Evolutionary conservation across 2,888 invertebrate genomes (phyloP).

Genomic region (Orthosia gothica): DNA sequence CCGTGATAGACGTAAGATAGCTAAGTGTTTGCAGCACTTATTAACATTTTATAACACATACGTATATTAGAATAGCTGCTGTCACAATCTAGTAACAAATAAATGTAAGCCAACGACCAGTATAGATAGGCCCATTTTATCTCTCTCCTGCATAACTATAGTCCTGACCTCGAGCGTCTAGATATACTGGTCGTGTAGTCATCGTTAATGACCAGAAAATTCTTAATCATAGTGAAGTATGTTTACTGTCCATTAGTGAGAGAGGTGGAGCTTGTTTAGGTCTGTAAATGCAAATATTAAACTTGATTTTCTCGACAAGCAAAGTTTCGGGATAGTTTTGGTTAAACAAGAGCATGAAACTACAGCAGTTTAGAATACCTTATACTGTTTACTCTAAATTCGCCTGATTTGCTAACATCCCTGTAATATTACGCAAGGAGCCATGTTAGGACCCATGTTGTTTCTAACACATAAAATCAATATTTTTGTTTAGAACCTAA

Average conservation of each 20-base stretch:
- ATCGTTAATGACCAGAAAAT: slow-evolving; percentile 73
- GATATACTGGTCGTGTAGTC: slow-evolving; percentile 65
- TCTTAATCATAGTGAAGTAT: slow-evolving; percentile 73
- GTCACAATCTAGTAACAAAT: slow-evolving; percentile 72
- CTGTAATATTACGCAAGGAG: neutral
- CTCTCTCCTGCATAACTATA: slow-evolving; percentile 55
- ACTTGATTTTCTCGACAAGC: slow-evolving; percentile 46
- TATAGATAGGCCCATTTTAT: slow-evolving; percentile 62
- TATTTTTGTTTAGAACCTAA: slow-evolving; percentile 37
- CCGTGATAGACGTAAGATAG: slow-evolving; percentile 87
- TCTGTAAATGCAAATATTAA: slow-evolving; percentile 56
- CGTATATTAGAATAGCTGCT: slow-evolving; percentile 77
- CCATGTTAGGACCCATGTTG: slow-evolving; percentile 3
- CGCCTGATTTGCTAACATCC: slow-evolving; percentile 1
- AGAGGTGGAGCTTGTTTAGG: slow-evolving; percentile 69
- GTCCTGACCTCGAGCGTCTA: slow-evolving; percentile 57
- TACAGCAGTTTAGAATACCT: slow-evolving; percentile 24
- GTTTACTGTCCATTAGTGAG: slow-evolving; percentile 80
- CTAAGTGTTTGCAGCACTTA: slow-evolving; percentile 83
- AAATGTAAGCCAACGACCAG: slow-evolving; percentile 67
- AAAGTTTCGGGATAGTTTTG: slow-evolving; percentile 34
- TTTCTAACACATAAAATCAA: neutral
- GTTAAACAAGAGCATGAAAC: slow-evolving; percentile 18
- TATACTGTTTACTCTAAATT: slow-evolving; percentile 19
- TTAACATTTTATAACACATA: slow-evolving; percentile 80